Evolutionary conservation across 1,140 invertebrate species (phyloP).

Genomic region (Theocolax elegans): DNA sequence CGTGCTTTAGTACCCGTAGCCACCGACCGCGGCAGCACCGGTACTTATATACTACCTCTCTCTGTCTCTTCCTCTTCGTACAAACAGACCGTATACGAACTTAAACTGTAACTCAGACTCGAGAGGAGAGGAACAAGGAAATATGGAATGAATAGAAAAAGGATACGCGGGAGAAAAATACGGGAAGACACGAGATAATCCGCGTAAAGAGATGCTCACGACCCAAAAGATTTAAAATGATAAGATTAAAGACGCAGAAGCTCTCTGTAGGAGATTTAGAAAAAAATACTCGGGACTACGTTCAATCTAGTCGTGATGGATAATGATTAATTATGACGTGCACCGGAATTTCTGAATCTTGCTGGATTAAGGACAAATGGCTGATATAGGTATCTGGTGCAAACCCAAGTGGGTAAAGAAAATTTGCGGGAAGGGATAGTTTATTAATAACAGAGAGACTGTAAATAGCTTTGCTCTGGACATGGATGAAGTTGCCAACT

Average conservation of each 20-base stretch:
- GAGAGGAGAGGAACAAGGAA: constrained; percentile 2
- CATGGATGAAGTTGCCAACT: too few species aligned
- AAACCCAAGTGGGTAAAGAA: too few species aligned
- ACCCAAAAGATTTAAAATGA: neutral
- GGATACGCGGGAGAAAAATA: neutral
- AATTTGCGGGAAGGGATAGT: too few species aligned
- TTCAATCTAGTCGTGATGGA: neutral
- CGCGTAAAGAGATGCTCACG: constrained; percentile 4
- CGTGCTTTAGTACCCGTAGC: constrained; percentile 41
- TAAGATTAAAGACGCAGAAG: neutral
- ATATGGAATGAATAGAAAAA: neutral
- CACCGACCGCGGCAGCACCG: constrained; percentile 45
- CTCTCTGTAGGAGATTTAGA: neutral
- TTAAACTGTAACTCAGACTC: constrained; percentile 9
- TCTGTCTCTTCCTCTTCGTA: neutral
- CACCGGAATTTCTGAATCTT: neutral
- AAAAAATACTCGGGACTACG: neutral
- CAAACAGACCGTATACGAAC: constrained; percentile 9
- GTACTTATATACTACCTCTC: constrained; percentile 40
- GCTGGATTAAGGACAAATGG: too few species aligned
- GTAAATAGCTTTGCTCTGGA: too few species aligned
- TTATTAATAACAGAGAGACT: too few species aligned
- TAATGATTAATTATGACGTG: constrained; percentile 12
- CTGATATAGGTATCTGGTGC: too few species aligned
- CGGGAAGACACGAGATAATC: neutral